Conservation (phyloP, 2,888 invertebrate species). For the Trichacis sp. region DNA sequence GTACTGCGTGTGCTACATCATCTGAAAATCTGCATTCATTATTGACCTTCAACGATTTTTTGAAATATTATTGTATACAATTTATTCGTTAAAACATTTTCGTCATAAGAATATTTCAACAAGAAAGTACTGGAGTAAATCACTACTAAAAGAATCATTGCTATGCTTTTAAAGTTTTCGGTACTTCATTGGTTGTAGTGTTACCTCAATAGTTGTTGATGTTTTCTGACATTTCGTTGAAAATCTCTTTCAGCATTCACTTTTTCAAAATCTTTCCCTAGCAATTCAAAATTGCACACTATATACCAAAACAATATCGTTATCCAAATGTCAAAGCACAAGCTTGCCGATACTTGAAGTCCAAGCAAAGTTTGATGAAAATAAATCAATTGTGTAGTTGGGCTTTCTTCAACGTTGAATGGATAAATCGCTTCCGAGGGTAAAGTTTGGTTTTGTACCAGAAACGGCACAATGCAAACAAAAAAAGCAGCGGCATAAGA, state of each 20-base stretch:
- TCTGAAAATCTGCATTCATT: neutral
- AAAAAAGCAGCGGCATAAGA: conserved; percentile 35
- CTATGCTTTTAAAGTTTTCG: too few species aligned
- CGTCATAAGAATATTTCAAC: too few species aligned
- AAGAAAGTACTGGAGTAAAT: too few species aligned
- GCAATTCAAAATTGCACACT: conserved; percentile 45
- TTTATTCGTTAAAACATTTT: too few species aligned
- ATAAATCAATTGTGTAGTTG: conserved; percentile 35
- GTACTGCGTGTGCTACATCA: neutral
- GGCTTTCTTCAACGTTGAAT: conserved; percentile 35
- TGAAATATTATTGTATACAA: too few species aligned
- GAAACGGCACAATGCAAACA: conserved; percentile 44
- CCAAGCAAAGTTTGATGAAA: conserved; percentile 46
- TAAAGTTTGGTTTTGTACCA: conserved; percentile 24
- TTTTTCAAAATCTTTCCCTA: conserved; percentile 34
- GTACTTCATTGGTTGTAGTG: too few species aligned
- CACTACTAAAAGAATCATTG: too few species aligned
- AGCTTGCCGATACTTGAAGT: conserved; percentile 42
- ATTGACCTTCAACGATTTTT: too few species aligned
- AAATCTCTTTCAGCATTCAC: conserved; percentile 27
- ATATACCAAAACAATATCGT: conserved; percentile 49
- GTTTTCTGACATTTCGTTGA: conserved; percentile 40
- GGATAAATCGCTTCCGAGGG: conserved; percentile 42
- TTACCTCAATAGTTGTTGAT: conserved; percentile 45
- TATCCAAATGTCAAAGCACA: conserved; percentile 46